phyloP scores from a whole-genome alignment of 2,888 invertebrate species.

The Aplocera efformata region DNA sequence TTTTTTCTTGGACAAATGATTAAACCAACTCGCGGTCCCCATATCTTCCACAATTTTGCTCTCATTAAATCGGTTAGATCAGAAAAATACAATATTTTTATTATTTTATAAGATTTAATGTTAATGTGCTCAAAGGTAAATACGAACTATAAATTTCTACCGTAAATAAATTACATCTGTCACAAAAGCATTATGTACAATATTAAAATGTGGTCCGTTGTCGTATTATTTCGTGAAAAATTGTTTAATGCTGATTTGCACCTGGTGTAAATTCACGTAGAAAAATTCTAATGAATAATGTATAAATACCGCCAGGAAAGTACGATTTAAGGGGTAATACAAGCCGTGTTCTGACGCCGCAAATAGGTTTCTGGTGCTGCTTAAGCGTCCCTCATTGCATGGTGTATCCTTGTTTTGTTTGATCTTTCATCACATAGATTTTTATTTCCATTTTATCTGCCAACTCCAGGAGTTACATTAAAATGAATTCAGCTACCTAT shows the following conservation, averaged over 20 bases:
- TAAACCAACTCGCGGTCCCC: constrained; percentile 28
- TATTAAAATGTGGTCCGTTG: constrained; percentile 22
- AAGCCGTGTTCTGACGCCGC: constrained; percentile 30
- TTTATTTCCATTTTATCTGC: constrained; percentile 17
- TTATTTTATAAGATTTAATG: constrained; percentile 6
- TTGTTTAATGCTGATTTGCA: constrained; percentile 16
- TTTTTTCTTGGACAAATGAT: constrained; percentile 47
- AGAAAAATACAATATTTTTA: constrained; percentile 11
- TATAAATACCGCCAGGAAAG: constrained; percentile 14
- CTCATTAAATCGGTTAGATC: constrained; percentile 18
- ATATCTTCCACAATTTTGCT: constrained; percentile 18
- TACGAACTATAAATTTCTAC: constrained; percentile 23
- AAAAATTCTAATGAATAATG: constrained; percentile 7
- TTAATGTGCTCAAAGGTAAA: constrained; percentile 21
- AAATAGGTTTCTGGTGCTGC: constrained; percentile 40
- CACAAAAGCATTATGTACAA: constrained; percentile 24
- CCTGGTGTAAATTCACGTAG: constrained; percentile 8
- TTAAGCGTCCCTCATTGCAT: constrained; percentile 29
- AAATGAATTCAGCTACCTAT: constrained; percentile 3
- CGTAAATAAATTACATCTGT: constrained; percentile 25
- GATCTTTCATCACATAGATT: constrained; percentile 10
- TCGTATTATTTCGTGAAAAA: constrained; percentile 25
- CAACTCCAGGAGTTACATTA: constrained; percentile 12
- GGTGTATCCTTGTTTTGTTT: constrained; percentile 18
- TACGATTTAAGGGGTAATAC: constrained; percentile 13